Evolutionary conservation across 2,888 invertebrate genomes (phyloP).

Genomic region (Callyntrura sp.): DNA sequence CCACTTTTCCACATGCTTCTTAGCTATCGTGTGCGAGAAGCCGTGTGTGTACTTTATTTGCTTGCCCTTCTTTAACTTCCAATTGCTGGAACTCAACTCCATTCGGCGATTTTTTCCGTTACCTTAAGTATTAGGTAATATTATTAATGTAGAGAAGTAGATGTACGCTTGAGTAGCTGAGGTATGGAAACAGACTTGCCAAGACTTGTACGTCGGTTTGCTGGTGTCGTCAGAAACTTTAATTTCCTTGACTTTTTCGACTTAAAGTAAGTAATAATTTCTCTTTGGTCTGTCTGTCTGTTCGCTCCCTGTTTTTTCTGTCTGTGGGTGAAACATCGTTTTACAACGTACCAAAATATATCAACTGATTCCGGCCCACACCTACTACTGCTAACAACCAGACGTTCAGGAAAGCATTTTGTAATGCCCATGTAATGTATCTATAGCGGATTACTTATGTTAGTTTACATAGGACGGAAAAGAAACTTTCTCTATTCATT

Average conservation of each 20-base stretch:
- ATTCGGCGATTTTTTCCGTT: background rate
- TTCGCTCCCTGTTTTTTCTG: background rate
- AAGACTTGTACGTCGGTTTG: background rate
- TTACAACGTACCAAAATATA: background rate
- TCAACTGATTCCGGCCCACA: background rate
- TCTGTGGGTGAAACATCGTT: background rate
- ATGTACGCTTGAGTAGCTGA: background rate
- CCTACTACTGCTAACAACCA: background rate
- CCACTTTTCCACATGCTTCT: background rate
- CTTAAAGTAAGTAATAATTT: slow-evolving; percentile 22
- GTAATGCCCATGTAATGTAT: background rate
- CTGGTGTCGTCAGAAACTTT: slow-evolving; percentile 44
- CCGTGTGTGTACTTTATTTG: background rate
- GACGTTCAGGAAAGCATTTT: background rate
- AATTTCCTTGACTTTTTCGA: slow-evolving; percentile 35
- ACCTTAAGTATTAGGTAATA: background rate
- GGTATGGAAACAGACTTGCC: slow-evolving; percentile 27
- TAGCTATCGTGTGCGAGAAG: no score
- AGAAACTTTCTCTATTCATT: slow-evolving; percentile 12
- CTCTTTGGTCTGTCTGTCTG: background rate
- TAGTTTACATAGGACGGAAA: background rate
- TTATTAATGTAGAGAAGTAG: background rate
- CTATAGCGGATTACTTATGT: no score
- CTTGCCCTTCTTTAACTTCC: background rate
- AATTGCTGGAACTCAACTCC: background rate